A percentile compares a stretch with the other conserved stretches of the same genome.
phyloP scores from a whole-genome alignment of 2,888 invertebrate genomes.

The Pteria penguin region DNA sequence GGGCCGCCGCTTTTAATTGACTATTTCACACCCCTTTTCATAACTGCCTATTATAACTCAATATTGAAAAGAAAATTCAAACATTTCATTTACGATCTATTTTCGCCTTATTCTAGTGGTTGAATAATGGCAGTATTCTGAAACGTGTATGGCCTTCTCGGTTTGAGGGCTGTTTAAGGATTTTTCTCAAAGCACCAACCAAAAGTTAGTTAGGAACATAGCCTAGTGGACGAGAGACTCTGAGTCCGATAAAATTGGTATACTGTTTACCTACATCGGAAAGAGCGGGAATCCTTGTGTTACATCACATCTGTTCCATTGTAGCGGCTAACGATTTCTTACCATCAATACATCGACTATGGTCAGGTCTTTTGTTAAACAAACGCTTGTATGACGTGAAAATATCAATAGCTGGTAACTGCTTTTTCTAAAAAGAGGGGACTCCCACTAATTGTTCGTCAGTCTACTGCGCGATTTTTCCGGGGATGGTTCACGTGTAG shows the following conservation, averaged over 20 bases:
- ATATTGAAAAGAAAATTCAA: slow-evolving; percentile 18
- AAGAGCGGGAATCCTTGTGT: slow-evolving; percentile 54
- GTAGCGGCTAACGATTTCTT: slow-evolving; percentile 40
- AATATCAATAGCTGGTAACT: slow-evolving; percentile 18
- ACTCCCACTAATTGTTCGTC: slow-evolving; percentile 19
- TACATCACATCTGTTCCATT: slow-evolving; percentile 57
- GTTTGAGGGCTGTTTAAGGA: slow-evolving; percentile 8
- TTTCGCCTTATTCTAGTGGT: too few relatives aligned
- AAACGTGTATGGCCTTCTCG: too few relatives aligned
- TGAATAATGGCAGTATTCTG: too few relatives aligned
- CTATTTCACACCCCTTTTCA: slow-evolving; percentile 26
- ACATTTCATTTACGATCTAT: slow-evolving; percentile 3
- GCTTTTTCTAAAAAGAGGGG: slow-evolving; percentile 19
- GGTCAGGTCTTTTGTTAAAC: slow-evolving; percentile 31
- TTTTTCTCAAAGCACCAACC: slow-evolving; percentile 18
- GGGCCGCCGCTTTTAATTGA: slow-evolving; percentile 12
- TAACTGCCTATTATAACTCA: slow-evolving; percentile 14
- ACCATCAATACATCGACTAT: slow-evolving; percentile 37
- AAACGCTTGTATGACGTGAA: slow-evolving; percentile 23
- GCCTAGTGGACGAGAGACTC: slow-evolving; percentile 40
- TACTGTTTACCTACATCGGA: slow-evolving; percentile 63
- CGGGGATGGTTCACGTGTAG: too few relatives aligned
- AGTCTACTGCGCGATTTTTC: too few relatives aligned
- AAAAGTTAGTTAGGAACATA: slow-evolving; percentile 33
- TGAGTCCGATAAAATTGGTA: slow-evolving; percentile 54